Evolutionary conservation across 2,888 invertebrate genomes (phyloP).

Genomic region (Auanema sp.): DNA sequence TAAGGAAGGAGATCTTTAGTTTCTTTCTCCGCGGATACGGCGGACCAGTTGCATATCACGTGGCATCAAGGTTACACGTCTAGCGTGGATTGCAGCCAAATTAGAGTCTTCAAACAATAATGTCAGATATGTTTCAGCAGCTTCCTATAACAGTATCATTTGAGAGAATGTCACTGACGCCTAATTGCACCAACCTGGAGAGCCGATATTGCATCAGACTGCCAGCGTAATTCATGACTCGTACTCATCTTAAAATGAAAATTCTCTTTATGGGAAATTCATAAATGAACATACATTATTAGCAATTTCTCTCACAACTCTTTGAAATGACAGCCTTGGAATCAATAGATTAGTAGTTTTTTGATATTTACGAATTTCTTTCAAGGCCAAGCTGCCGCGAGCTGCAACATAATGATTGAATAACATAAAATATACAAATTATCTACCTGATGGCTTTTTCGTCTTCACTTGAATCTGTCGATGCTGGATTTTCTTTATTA

Average conservation of each 20-base stretch:
- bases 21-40: conserved; percentile 5
- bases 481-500: not conserved
- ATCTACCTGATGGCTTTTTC: conserved; percentile 1
- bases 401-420: conserved; percentile 6
- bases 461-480: not conserved
- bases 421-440: too few species aligned
- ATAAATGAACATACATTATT: conserved; percentile 8
- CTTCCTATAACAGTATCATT: conserved; percentile 6
- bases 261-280: not conserved
- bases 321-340: conserved; percentile 1
- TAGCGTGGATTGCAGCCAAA: conserved; percentile 82
- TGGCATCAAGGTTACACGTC: conserved; percentile 95
- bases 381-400: conserved; percentile 11
- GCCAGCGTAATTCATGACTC: not conserved
- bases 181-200: not conserved
- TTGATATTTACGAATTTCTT: conserved; percentile 16
- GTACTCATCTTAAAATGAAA: not conserved
- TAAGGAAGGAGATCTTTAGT: conserved; percentile 4
- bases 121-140: conserved; percentile 11
- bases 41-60: conserved; percentile 64
- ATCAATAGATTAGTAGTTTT: conserved; percentile 8
- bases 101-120: conserved; percentile 19
- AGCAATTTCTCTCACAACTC: conserved; percentile 10
- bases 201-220: not conserved
- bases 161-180: not conserved